Conservation (phyloP, 2,113 vertebrate genomes). For the Chamaetylas fuelleborni region DNA sequence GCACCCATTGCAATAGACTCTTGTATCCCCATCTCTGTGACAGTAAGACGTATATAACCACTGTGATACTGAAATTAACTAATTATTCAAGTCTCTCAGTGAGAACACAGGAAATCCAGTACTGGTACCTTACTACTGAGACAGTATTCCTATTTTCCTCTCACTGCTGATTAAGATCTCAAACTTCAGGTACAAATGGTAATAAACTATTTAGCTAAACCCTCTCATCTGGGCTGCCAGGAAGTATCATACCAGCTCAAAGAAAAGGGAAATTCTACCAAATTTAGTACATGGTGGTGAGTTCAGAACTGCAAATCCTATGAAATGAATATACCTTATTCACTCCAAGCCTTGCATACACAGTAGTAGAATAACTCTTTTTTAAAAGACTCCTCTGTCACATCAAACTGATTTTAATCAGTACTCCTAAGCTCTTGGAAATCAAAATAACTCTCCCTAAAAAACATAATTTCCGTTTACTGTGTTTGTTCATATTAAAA, state of each 20-base stretch:
- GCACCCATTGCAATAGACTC: not conserved
- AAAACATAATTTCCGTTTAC: not conserved
- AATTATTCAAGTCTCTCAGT: not conserved
- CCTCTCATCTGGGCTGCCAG: not conserved
- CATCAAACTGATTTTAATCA: not conserved
- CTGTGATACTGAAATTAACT: too few species aligned
- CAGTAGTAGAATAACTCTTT: not conserved
- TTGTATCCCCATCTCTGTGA: not conserved
- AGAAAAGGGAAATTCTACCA: not conserved
- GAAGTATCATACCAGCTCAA: not conserved
- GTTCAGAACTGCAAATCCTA: not conserved
- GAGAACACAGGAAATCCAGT: not conserved
- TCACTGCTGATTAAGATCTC: not conserved
- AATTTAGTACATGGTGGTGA: not conserved
- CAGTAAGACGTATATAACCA: accelerated
- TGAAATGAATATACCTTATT: not conserved
- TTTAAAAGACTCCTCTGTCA: not conserved
- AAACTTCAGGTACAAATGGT: not conserved
- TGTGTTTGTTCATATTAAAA: not conserved
- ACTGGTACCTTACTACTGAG: not conserved
- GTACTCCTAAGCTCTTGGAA: not conserved
- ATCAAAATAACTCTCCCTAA: constrained; percentile 11
- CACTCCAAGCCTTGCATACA: not conserved
- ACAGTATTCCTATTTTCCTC: not conserved
- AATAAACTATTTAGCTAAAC: not conserved